Conservation (phyloP, 1,140 invertebrate species). For the Lepidotrigona ventralis region DNA sequence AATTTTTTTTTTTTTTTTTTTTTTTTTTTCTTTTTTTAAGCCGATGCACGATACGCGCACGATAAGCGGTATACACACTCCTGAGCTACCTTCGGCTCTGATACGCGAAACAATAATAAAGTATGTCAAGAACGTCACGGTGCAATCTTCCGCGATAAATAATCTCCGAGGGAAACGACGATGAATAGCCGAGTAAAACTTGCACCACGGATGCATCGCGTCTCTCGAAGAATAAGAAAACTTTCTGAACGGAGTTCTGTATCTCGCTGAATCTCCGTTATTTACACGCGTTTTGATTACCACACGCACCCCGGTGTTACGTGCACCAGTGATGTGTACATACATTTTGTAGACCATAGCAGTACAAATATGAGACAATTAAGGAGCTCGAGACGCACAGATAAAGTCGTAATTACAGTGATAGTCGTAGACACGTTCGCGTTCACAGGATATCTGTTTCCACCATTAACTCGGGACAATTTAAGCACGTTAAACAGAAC, state of each 20-base stretch:
- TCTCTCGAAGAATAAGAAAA: not conserved
- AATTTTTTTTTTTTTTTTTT: not conserved
- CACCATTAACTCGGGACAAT: not conserved
- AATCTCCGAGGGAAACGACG: not conserved
- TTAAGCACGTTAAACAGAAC: constrained; percentile 21
- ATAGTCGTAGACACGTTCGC: not conserved
- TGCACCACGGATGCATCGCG: not conserved
- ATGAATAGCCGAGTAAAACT: not conserved
- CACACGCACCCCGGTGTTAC: not conserved
- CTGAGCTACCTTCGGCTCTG: constrained; percentile 4
- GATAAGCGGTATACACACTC: not conserved
- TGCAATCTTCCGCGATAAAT: constrained; percentile 3
- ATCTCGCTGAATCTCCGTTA: not conserved
- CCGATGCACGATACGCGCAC: not conserved
- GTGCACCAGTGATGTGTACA: not conserved
- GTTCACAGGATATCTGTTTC: not conserved
- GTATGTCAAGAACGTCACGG: constrained; percentile 7
- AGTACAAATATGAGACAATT: constrained; percentile 25
- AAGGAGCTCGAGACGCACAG: not conserved
- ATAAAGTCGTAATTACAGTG: constrained; percentile 10
- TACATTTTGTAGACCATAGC: too few relatives aligned
- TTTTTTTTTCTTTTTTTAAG: too few relatives aligned
- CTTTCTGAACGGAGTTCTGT: too few relatives aligned
- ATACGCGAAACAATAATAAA: constrained; percentile 25
- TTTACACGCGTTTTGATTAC: constrained; percentile 18